Evolutionary conservation across 2,888 invertebrate genomes (phyloP).

Genomic region (Apodemia zela): DNA sequence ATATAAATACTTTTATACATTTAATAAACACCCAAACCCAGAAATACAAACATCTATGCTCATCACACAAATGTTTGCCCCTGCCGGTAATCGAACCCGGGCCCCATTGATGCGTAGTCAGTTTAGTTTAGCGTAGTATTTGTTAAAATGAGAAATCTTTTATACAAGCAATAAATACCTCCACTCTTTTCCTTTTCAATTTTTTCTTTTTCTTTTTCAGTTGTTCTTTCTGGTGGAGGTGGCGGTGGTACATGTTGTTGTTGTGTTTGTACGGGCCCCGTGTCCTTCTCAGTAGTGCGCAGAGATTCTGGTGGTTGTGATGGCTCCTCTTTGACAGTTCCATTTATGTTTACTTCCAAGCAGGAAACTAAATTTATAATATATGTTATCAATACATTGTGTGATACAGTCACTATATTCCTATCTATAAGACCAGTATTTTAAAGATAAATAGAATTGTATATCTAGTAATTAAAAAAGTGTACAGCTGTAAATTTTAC

Average conservation of each 20-base stretch:
- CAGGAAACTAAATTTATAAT: conserved; percentile 57
- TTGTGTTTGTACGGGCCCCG: conserved; percentile 40
- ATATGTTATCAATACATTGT: not conserved
- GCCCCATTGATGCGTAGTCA: no score
- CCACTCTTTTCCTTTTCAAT: conserved; percentile 68
- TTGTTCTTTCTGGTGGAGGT: conserved; percentile 56
- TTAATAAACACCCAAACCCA: no score
- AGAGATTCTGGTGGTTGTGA: conserved; percentile 47
- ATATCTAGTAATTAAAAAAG: no score
- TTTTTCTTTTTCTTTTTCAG: conserved; percentile 71
- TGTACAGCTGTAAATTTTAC: no score
- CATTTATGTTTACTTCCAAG: conserved; percentile 70
- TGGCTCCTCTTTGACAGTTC: conserved; percentile 63
- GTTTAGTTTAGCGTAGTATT: no score
- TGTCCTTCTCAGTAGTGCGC: conserved; percentile 52
- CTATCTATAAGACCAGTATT: no score
- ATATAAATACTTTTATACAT: no score
- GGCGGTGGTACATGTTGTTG: conserved; percentile 52
- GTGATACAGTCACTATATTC: not conserved
- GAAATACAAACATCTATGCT: no score
- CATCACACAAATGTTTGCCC: no score
- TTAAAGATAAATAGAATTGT: no score
- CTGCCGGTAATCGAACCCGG: no score
- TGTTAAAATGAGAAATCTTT: no score
- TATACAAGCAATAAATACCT: conserved; percentile 39